Base-by-base conservation (phyloP, 1,140 invertebrate genomes). In the Homarus americanus region DNA sequence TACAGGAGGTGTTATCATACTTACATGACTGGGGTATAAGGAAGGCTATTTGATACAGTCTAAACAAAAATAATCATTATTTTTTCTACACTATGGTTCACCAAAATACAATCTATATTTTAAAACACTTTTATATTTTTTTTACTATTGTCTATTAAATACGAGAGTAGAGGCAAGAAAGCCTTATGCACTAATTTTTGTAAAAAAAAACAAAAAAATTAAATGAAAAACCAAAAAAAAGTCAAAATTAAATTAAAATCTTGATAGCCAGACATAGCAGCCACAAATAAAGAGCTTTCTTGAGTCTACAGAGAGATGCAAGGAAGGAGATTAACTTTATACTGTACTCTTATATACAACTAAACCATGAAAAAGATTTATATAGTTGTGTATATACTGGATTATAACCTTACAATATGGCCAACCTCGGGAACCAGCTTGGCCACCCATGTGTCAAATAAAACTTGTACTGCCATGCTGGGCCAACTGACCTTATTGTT, bases 91-190 rank as follows among this genome's bases (percentile, higher is more conserved):
- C 44, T 44, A 79, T 28, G 44, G n/a, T 49, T 79, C 44, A 44
- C 44, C 76, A 79, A 79, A 79, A 79, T 49, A 49, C 76, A 79
- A 28, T 41, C 40, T 28, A 44, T n/a, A 32, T n/a, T 1, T 79
- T 49, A 79, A 79, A 79, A 79, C 40, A 49, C 44, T 28, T 28
- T n/a, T 41, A 40, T 28, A 79, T 28, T 32, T 58, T 32, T 58
- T 32, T 20, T 24, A 79, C 76, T 78, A 78, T n/a, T 20, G 24
- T 78, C 75, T 79, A 79, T 17, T 44, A 24, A 28, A 41, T 38
- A 79, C 76, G 49, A 44, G 28, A 44, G 40, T 79, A 79, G 40
- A 44, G 76, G 76, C 76, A 79, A 79, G 76, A 79, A 79, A 79
- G 76, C 76, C 40, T n/a, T 79, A 79, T 79, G 36, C 40, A 58